Evolutionary conservation across 2,888 invertebrate genomes (phyloP), one percentile per base, ranked within the genome.

Genomic region (Xestia xanthographa): DNA sequence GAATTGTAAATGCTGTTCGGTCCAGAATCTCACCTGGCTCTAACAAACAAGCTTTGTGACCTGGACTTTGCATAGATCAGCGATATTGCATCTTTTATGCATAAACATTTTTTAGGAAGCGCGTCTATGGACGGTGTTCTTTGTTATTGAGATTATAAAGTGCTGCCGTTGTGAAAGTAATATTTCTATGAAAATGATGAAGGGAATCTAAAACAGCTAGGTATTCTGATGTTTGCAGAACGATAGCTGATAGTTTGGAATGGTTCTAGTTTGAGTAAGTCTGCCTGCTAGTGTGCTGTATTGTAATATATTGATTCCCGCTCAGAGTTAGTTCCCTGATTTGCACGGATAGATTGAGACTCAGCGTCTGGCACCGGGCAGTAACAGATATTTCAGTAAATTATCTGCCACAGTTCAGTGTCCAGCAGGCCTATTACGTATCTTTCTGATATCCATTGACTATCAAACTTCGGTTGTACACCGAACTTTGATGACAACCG

Each of bases 21-120:
- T 76, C 62, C 79, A 75, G 80, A 72, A 78, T 74, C 72, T 70
- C 85, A 81, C 77, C 86, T 77, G 58, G 80, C 67, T 68, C 75
- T 72, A 56, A 88, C 90, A 89, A 90, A 90, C 84, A 88, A 87
- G 86, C 89, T 88, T 88, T 88, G 90, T 86, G 85, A 82, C 79
- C 73, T 79, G 69, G 72, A 43, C 68, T 82, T 83, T 86, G 85
- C 86, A 77, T 83, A 80, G 63, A 84, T 84, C 76, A 80, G 45
- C 75, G 66, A 79, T 81, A 85, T 86, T 90, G 89, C 87, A 86
- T 78, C 78, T 85, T 82, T 72, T 83, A 87, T 88, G 79, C 85
- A 90, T 87, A 84, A 85, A 85, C 86, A 85, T 86, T 86, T 85
- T 79, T 77, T 60, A 43, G 34, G 22, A 65, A 66, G 43, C 14